A percentile compares a stretch with the other conserved stretches of the same genome.
Conservation (phyloP, 2,113 vertebrate species). For the Grallaria varia region DNA sequence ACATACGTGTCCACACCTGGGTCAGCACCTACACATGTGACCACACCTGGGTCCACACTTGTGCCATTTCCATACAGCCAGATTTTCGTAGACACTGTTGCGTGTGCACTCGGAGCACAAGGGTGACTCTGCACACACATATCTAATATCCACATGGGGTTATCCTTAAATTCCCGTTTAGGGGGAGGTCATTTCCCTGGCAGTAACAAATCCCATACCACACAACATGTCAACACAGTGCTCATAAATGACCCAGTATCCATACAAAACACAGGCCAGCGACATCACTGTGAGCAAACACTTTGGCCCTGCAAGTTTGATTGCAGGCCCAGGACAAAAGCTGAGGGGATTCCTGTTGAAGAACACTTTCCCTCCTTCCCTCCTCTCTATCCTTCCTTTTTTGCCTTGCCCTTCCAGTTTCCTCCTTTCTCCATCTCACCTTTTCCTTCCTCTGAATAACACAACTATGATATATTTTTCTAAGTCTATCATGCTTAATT, state of each 20-base stretch:
- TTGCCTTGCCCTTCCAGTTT: not conserved
- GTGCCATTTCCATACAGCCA: not conserved
- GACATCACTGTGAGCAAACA: not conserved
- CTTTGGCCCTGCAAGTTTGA: not conserved
- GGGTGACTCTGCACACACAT: rapidly evolving
- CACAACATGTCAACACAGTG: not conserved
- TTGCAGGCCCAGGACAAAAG: not conserved
- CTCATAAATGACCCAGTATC: not conserved
- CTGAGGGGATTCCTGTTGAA: not conserved
- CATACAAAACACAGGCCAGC: not conserved
- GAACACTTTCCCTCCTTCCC: not conserved
- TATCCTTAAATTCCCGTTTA: not conserved
- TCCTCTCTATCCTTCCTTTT: not conserved
- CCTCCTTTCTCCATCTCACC: not conserved
- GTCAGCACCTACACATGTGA: not conserved
- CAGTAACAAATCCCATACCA: not conserved
- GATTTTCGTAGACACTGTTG: not conserved
- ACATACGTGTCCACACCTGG: not conserved
- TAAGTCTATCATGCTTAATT: not conserved
- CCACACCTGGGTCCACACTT: not conserved
- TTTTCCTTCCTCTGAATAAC: not conserved
- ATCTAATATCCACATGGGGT: not conserved
- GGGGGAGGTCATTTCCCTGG: not conserved
- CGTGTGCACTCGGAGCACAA: rapidly evolving
- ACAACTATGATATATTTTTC: not conserved